Base-by-base conservation (phyloP, 2,888 invertebrate genomes). In the Cotesia congregata region DNA sequence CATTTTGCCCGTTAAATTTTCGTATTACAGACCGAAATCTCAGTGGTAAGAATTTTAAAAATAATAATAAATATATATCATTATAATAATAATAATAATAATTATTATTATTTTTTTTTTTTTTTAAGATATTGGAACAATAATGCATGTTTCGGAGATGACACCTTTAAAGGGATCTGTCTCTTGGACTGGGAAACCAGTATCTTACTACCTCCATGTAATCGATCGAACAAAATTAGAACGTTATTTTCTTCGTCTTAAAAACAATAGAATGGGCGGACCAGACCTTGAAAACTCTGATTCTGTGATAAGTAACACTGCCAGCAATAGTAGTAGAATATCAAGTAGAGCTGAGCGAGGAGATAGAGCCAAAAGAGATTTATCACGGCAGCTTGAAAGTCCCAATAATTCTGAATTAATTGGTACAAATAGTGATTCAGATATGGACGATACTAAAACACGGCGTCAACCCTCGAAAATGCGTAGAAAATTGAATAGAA, bases 181-280 rank as follows among this genome's bases (percentile, higher is more conserved):
- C 78, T 99, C 99, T 17, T 99, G 99, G 99, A 99, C 99, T 79
- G 97, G 97, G 82, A 98, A 98, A 90, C 97, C 98, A 72, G 99
- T 99, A 85, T 97, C 98, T 81, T 99, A 99, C 92, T 99, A 97
- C 92, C 93, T 99, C 85, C 99, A 99, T 91, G 95, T 96, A 86
- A 98, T 99, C 89, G 99, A 99, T 93, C 94, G 98, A 89, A 97
- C 97, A 84, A 98, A 97, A 92, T 92, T 97, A 91, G 98, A 98
- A 92, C 94, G 97, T 90, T 98, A 98, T 91, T 98, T 98, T 92
- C 96, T 96, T 91, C 94, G 96, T 90, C 92, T 97, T 91, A 97
- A 97, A 92, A 97, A 96, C 81, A 89, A 88, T 79, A 88, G 89
- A 76, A 86, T 88, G 77, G 89, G 89, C 74, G 86, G 83, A 50